phyloP scores from a whole-genome alignment of 2,113 vertebrate genomes.

The Egretta garzetta region DNA sequence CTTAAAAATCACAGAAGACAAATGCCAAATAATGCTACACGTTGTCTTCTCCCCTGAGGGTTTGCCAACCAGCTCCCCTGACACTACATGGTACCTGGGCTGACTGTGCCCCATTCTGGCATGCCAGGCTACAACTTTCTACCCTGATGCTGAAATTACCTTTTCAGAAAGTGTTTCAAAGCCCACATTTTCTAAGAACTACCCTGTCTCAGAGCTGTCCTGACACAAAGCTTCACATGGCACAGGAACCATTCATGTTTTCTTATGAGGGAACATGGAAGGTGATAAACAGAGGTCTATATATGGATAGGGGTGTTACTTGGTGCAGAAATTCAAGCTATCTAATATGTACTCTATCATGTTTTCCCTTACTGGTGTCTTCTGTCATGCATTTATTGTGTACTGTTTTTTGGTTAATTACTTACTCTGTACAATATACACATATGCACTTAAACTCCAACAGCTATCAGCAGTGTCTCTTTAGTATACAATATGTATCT shows the following conservation, averaged over 20 bases:
- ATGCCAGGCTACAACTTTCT: not conserved
- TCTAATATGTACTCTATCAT: not conserved
- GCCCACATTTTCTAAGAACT: fast-evolving
- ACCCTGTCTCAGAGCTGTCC: not conserved
- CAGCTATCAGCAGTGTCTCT: not conserved
- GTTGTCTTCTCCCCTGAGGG: not conserved
- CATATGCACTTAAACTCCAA: not conserved
- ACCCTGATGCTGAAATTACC: not conserved
- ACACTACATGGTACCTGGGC: fast-evolving
- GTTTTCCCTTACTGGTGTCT: not conserved
- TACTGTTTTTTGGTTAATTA: not conserved
- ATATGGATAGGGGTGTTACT: not conserved
- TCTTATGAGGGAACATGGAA: not conserved
- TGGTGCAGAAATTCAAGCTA: not conserved
- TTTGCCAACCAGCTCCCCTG: fast-evolving
- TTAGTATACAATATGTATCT: not conserved
- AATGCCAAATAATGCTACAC: not conserved
- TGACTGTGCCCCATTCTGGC: not conserved
- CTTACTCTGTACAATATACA: not conserved
- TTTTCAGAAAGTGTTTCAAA: not conserved
- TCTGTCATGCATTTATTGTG: not conserved
- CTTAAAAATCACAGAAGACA: not conserved
- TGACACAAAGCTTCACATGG: fast-evolving
- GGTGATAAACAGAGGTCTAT: not conserved
- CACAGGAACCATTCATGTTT: not conserved